Conservation (phyloP, 2,113 vertebrate genomes). For the Lucifuga dentata region DNA sequence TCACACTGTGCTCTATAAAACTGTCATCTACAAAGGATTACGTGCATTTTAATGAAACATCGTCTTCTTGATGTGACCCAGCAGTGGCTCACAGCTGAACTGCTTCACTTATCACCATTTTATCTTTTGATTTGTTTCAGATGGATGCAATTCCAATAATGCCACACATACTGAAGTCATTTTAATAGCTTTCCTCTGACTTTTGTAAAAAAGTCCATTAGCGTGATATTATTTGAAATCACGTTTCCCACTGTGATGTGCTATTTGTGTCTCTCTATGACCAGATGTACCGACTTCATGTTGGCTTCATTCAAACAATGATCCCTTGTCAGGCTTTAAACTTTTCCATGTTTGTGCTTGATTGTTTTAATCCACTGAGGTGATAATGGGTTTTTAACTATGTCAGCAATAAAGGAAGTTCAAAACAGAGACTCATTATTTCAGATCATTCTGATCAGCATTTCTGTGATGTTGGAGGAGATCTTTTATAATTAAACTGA, state of each 20-base stretch:
- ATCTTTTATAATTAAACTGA: constrained; percentile 54
- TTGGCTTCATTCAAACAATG: constrained; percentile 11
- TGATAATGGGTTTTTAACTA: constrained; percentile 42
- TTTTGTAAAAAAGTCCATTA: constrained; percentile 60
- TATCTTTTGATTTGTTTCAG: constrained; percentile 51
- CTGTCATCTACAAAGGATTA: too few relatives aligned
- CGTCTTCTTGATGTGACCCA: constrained; percentile 40
- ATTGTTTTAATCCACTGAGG: constrained; percentile 60
- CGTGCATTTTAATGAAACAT: background rate
- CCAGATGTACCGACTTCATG: background rate
- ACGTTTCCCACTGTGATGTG: constrained; percentile 35
- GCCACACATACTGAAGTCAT: constrained; percentile 14
- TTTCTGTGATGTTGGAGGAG: constrained; percentile 35
- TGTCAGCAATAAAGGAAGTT: constrained; percentile 45
- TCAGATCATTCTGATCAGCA: constrained; percentile 39
- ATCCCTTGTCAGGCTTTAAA: constrained; percentile 30
- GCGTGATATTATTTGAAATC: constrained; percentile 48
- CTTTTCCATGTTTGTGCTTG: constrained; percentile 38
- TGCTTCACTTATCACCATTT: constrained; percentile 9
- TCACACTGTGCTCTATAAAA: too few relatives aligned
- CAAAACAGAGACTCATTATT: constrained; percentile 56
- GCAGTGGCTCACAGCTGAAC: constrained; percentile 5
- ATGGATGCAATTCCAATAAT: constrained; percentile 46
- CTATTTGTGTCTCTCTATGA: constrained; percentile 38
- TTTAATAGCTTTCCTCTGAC: constrained; percentile 61